Evolutionary conservation across 2,113 vertebrate genomes (phyloP).

Genomic region (Porphyrio hochstetteri): DNA sequence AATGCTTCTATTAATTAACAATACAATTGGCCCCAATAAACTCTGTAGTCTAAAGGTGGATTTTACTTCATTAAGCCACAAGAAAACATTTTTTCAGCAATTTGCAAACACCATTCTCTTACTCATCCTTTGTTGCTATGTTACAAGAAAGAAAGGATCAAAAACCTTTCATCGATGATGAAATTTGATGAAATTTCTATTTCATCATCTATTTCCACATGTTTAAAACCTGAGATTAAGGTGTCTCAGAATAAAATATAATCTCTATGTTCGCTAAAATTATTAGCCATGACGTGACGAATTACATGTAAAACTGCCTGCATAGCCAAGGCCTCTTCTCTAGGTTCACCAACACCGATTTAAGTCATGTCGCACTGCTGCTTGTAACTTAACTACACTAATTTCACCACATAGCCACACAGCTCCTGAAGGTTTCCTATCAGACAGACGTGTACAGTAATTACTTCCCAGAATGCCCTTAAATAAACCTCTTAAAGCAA

Average conservation of each 20-base stretch:
- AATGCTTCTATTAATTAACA: not conserved
- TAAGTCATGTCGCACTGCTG: not conserved
- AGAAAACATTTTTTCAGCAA: not conserved
- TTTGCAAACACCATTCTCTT: not conserved
- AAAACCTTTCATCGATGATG: not conserved
- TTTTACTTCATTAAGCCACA: not conserved
- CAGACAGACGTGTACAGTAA: not conserved
- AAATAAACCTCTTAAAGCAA: conserved; percentile 4
- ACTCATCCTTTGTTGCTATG: not conserved
- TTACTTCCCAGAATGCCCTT: conserved; percentile 11
- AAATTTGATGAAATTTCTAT: not conserved
- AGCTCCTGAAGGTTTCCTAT: not conserved
- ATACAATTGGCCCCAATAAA: not conserved
- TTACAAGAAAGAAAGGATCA: not conserved
- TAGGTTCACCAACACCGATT: not conserved
- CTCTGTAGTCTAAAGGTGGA: not conserved
- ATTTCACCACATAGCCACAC: not conserved
- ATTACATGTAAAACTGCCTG: not conserved
- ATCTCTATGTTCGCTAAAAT: not conserved
- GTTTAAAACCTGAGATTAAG: not conserved
- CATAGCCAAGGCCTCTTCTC: not conserved
- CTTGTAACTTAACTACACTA: not conserved
- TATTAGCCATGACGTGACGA: not conserved
- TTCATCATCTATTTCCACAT: not conserved
- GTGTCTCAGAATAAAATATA: not conserved